Base-by-base conservation (phyloP, 2,113 vertebrate species). In the Chamaetylas fuelleborni region DNA sequence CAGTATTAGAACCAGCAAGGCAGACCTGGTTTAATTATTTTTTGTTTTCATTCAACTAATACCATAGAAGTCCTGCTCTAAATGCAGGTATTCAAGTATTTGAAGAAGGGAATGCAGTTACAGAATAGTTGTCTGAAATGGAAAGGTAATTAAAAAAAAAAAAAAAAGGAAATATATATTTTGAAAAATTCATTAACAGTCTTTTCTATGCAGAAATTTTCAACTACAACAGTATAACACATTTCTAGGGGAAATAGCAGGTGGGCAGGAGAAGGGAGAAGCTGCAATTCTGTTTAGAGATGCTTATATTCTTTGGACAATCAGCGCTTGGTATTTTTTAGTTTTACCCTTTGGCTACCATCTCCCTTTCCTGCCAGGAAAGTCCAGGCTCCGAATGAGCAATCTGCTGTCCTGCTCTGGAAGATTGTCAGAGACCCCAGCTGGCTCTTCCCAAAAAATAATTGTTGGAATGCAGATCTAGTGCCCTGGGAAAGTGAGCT, bases 121-220 rank as follows among this genome's bases (percentile, higher is more conserved):
- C 8, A 40, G 28, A 89, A 57, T 7, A 28, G 10, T 42, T 86
- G 15, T 31, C 54, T 81, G 28, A 90, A 81, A 81, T 36, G 7
- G 13, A 19, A 47, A 43, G 3, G 13, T n/a, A 80, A 60, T 51
- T 18, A 58, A 38, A 58, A 74, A 38, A 22, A 1, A 38, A 22
- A 1, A 38, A 1, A 29, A 2, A 33, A 31, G 1, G 7, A 85
- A 54, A 42, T 8, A 8, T 3, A 9, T 29, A 0, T 40, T 81
- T 65, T 13, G 24, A 28, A 50, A 57, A 53, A 50, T 29, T 53
- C 11, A 4, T 11, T 62, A 57, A 22, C 11, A 28, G 2, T 40
- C 4, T 33, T 8, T 65, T 51, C 70, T 40, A 15, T 13, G 29
- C 38, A 60, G 20, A 90, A 76, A 80, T 22, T 54, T 62, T 82